Base-by-base conservation (phyloP, 1,140 invertebrate species). In the Archivesica marissinica region DNA sequence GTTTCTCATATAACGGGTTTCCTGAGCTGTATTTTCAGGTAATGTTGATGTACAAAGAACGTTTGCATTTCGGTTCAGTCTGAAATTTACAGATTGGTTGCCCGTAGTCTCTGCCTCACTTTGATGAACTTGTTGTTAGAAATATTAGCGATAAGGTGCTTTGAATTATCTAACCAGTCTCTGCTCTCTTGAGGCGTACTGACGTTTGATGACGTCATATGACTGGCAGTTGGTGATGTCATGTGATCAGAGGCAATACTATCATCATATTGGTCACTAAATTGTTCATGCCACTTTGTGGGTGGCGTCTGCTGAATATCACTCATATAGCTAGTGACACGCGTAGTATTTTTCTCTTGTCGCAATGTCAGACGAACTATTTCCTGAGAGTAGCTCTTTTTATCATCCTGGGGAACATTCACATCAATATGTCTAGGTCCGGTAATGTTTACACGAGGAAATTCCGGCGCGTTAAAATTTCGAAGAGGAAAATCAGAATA, bases 291-390 rank as follows among this genome's bases (percentile, higher is more conserved):
- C 75, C 75, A 61, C 15, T 56, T 30, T 17, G 39, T 33, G n/a
- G 68, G 23, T 11, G 41, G 28, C 15, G 13, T 33, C 13, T 64
- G 50, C 52, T 83, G 68, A 30, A 89, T 89, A 35, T 89, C 88
- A 81, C 66, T 76, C 88, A 89, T 89, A 47, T 89, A 89, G 52
- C 85, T 89, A 17, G 75, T 79, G 13, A 85, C 72, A 4, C 85
- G 74, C 9, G 88, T 86, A 11, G 85, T 70, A 56, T 85, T 79
- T 44, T 88, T 89, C 25, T 87, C 88, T 23, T 89, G 85, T 25
- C 88, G 83, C 13, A 89, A 59, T 28, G 86, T 86, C 25, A 89
- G 39, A 56, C 79, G 81, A 2, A 85, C 82, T 25, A 89, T 87
- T 39, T 87, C 86, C 33, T 87, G 77, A 15, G 77, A 86, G n/a